Conservation (phyloP, 2,113 vertebrate species). For the Zapornia atra region DNA sequence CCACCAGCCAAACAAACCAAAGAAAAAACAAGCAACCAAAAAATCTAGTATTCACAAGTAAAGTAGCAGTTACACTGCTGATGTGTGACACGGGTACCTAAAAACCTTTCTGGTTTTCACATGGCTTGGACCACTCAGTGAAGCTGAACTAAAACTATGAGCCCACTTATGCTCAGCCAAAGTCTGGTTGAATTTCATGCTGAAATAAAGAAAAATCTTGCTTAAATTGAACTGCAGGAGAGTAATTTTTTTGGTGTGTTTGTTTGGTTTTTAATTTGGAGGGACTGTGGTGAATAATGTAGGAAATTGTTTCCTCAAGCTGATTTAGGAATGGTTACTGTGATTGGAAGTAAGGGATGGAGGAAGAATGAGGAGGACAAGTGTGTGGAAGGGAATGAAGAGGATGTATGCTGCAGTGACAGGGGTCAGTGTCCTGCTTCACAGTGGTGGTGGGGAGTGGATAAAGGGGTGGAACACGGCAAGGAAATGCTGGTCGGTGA, state of each 20-base stretch:
- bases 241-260: background rate
- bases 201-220: background rate
- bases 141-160: background rate
- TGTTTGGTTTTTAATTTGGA: background rate
- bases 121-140: background rate
- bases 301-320: background rate
- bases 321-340: background rate
- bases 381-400: background rate
- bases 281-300: background rate
- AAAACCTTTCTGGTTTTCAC: background rate
- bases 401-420: rapidly evolving
- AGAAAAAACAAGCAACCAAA: background rate
- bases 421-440: background rate
- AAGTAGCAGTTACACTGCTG: background rate
- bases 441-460: background rate
- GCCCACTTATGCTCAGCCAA: background rate
- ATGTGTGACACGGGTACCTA: background rate
- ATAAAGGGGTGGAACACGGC: background rate
- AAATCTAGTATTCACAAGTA: background rate
- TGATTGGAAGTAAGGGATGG: background rate
- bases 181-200: background rate
- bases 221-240: background rate
- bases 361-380: background rate
- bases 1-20: background rate
- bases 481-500: background rate